Percentiles rank a stretch among this genome's conserved stretches.
phyloP scores from a whole-genome alignment of 1,140 invertebrate genomes.

The Tenebrio molitor region DNA sequence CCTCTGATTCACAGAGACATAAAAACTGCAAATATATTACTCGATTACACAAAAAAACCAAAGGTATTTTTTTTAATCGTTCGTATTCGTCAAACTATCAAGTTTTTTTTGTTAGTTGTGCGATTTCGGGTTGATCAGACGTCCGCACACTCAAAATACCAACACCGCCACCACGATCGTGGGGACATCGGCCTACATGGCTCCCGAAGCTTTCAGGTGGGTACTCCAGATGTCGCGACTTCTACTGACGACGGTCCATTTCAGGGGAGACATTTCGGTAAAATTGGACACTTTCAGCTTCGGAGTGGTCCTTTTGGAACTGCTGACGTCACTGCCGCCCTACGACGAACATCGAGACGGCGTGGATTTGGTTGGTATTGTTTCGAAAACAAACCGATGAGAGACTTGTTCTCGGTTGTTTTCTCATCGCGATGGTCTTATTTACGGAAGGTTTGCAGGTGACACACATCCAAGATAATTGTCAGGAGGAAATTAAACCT shows the following conservation, averaged over 20 bases:
- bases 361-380: constrained; percentile 68
- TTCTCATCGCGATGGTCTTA: too few relatives aligned
- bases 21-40: constrained; percentile 82
- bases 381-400: too few relatives aligned
- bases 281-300: constrained; percentile 85
- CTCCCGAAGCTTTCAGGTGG: constrained; percentile 75
- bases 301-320: constrained; percentile 81
- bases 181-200: constrained; percentile 83
- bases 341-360: constrained; percentile 71
- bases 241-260: too few relatives aligned
- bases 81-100: too few relatives aligned
- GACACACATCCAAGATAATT: constrained; percentile 63
- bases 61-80: constrained; percentile 76
- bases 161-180: constrained; percentile 71
- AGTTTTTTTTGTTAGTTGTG: too few relatives aligned
- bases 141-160: constrained; percentile 68
- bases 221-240: too few relatives aligned
- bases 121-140: constrained; percentile 80
- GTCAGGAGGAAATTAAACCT: constrained; percentile 59
- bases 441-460: too few relatives aligned
- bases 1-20: constrained; percentile 82
- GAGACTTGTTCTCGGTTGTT: too few relatives aligned
- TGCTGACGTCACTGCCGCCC: constrained; percentile 76
- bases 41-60: constrained; percentile 73
- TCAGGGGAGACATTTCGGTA: constrained; percentile 77